Evolutionary conservation across 2,113 vertebrate genomes (phyloP).

Genomic region (Antigone vipio): DNA sequence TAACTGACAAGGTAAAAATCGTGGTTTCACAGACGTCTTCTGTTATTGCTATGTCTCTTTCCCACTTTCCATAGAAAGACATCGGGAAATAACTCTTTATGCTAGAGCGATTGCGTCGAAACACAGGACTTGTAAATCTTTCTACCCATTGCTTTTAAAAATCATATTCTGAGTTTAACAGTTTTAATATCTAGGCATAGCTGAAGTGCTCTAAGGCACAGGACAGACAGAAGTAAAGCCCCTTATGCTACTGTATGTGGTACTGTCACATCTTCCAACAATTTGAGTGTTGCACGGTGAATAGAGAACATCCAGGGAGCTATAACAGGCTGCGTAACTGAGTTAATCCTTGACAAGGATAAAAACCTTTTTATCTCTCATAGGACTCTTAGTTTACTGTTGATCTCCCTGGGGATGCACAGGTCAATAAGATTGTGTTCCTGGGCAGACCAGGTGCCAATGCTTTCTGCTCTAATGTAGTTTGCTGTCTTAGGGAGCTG

Average conservation of each 20-base stretch:
- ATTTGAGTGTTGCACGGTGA: background rate
- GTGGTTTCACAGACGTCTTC: background rate
- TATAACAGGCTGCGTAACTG: background rate
- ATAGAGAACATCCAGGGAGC: background rate
- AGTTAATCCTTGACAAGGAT: background rate
- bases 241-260: background rate
- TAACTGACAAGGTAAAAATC: background rate
- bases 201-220: background rate
- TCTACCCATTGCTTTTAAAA: background rate
- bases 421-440: background rate
- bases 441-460: background rate
- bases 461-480: background rate
- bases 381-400: background rate
- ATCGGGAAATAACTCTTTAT: background rate
- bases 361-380: background rate
- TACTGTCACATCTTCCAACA: background rate
- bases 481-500: background rate
- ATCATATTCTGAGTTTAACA: background rate
- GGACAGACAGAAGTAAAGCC: background rate
- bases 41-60: background rate
- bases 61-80: background rate
- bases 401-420: background rate
- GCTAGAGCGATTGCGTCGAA: background rate
- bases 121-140: background rate
- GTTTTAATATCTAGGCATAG: background rate